phyloP scores from a whole-genome alignment of 2,888 invertebrate species.

The Idaea dimidiata region DNA sequence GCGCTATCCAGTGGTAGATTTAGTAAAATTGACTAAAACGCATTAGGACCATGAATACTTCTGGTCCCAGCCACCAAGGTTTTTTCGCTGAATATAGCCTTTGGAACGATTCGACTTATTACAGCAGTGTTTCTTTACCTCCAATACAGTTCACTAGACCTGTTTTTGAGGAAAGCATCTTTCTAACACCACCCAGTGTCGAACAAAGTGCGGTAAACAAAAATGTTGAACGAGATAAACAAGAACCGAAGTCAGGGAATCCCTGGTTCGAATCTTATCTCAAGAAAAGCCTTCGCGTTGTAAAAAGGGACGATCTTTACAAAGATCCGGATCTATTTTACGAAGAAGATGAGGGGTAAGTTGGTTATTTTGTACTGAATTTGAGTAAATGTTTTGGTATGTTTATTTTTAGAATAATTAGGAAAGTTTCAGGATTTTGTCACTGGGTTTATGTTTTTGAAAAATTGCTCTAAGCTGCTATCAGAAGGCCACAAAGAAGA shows the following conservation, averaged over 20 bases:
- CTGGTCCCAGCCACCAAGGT: constrained; percentile 13
- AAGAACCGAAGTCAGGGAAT: neutral
- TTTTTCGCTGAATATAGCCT: constrained; percentile 25
- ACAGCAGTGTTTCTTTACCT: constrained; percentile 12
- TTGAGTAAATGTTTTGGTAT: neutral
- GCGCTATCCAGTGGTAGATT: constrained; percentile 9
- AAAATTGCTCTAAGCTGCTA: too few relatives aligned
- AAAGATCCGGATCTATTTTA: constrained; percentile 7
- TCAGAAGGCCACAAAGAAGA: too few relatives aligned
- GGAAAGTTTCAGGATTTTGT: neutral
- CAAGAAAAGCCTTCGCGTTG: constrained; percentile 3
- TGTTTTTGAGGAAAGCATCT: constrained; percentile 14
- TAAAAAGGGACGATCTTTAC: constrained; percentile 7
- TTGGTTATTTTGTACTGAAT: neutral
- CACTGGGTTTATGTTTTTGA: too few relatives aligned
- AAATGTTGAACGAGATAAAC: constrained; percentile 7
- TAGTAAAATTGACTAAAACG: constrained; percentile 4
- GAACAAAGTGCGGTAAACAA: constrained; percentile 10
- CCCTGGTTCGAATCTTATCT: constrained; percentile 1
- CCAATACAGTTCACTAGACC: constrained; percentile 18
- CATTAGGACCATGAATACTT: constrained; percentile 13
- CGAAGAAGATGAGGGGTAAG: constrained; percentile 10
- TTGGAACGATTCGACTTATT: constrained; percentile 24
- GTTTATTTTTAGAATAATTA: neutral
- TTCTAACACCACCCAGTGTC: constrained; percentile 13